Evolutionary conservation across 2,797 vertebrate genomes (phyloP).

Genomic region (Poeciliopsis gracilis): DNA sequence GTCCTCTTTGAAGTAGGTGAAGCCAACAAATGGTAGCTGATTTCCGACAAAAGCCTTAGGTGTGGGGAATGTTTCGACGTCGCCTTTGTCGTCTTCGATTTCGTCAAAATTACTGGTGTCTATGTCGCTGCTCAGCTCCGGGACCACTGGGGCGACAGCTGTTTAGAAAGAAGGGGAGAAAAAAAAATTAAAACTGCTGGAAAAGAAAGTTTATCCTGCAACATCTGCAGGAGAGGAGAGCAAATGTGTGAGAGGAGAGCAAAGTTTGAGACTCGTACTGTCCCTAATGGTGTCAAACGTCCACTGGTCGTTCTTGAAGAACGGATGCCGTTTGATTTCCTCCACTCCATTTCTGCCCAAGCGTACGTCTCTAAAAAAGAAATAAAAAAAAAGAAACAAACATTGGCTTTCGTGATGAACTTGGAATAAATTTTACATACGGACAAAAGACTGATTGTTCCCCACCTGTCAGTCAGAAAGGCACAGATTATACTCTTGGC

Average conservation of each 20-base stretch:
- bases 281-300: constrained; percentile 96
- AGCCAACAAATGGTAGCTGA: constrained; percentile 97
- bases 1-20: constrained; percentile 98
- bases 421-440: too few relatives aligned
- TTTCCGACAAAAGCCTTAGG: constrained; percentile 98
- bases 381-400: constrained; percentile 52
- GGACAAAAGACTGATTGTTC: background rate
- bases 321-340: constrained; percentile 95
- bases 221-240: background rate
- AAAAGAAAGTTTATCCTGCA: background rate
- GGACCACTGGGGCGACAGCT: constrained; percentile 96
- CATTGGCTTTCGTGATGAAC: background rate
- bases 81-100: constrained; percentile 97
- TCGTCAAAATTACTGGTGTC: constrained; percentile 99
- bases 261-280: constrained; percentile 82
- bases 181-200: constrained; percentile 6
- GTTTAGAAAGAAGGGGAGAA: constrained; percentile 12
- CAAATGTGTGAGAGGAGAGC: background rate
- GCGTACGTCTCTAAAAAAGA: constrained; percentile 88
- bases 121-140: constrained; percentile 96
- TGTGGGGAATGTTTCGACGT: constrained; percentile 94
- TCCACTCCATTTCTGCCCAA: constrained; percentile 94
- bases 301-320: constrained; percentile 98
- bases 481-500: constrained; percentile 98
- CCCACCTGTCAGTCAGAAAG: constrained; percentile 96